Base-by-base conservation (phyloP, 2,888 invertebrate genomes). In the Cepaea hortensis region DNA sequence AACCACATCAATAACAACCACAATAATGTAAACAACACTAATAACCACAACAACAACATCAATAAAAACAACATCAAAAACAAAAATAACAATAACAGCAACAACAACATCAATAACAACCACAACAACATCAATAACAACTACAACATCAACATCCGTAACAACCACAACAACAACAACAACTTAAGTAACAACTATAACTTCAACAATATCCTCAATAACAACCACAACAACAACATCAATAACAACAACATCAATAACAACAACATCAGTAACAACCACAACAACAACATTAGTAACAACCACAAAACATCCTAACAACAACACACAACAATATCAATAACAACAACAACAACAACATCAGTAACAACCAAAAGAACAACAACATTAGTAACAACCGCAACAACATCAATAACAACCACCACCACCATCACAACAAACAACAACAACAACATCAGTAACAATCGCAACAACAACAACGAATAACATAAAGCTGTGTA, bases 331-430 rank as follows among this genome's bases (percentile, higher is more conserved):
- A 35, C 79, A 79, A 2, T 48, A 79, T 35, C 48, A 79, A 35
- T 48, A 46, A 35, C 79, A 79, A 13, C 79, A 79, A 35, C 79
- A 79, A 13, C 79, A 79, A 35, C 79, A 79, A 35, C 79, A 79
- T n/a, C 79, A 79, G n/a, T 48, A 46, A 13, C 79, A 79, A 20
- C 79, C n/a, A 20, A 23, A 79, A 35, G 35, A 35, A 35, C 35
- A 35, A 35, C 35, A 35, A 35, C 35, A 35, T 35, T 35, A 35
- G 35, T 35, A 35, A 35, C 1, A 35, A 35, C 35, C 35, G 35
- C 35, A 35, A 35, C 35, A 35, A 35, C 35, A 35, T 35, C 35
- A 35, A 35, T 35, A 35, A 35, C 35, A 35, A 35, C 35, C 35
- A 35, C 35, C 35, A 35, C 35, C 35, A 35, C 35, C 35, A 35